Evolutionary conservation across 2,113 vertebrate species (phyloP).

Genomic region (Xenotilapia longispinis): DNA sequence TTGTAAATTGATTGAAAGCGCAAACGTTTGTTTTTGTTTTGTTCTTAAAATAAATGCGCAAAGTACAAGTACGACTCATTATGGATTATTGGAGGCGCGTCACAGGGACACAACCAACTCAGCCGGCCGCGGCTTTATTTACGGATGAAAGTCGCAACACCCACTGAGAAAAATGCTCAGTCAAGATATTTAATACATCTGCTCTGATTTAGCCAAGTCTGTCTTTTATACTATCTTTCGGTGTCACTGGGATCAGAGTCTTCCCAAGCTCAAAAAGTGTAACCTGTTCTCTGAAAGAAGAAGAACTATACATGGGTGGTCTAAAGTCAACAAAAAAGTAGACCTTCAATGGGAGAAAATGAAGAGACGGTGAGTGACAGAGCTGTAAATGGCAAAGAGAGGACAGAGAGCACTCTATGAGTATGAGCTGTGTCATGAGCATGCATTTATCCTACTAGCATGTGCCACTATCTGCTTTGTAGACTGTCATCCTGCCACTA

Average conservation of each 20-base stretch:
- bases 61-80: no score
- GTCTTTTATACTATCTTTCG: not conserved
- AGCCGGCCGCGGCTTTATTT: no score
- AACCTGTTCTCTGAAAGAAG: not conserved
- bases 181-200: not conserved
- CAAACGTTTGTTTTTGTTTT: no score
- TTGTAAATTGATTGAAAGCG: no score
- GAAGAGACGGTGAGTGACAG: not conserved
- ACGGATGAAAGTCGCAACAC: not conserved
- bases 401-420: not conserved
- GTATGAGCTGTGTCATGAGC: not conserved
- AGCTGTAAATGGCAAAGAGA: not conserved
- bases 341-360: not conserved
- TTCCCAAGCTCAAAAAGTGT: not conserved
- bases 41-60: no score
- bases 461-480: constrained; percentile 24
- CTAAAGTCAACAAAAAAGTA: constrained; percentile 8
- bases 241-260: not conserved
- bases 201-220: not conserved
- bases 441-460: constrained; percentile 26
- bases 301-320: not conserved
- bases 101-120: no score
- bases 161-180: not conserved
- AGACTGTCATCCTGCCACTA: constrained; percentile 32
- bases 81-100: no score